phyloP scores from a whole-genome alignment of 2,888 invertebrate species.

The Drosophila neonasuta region DNA sequence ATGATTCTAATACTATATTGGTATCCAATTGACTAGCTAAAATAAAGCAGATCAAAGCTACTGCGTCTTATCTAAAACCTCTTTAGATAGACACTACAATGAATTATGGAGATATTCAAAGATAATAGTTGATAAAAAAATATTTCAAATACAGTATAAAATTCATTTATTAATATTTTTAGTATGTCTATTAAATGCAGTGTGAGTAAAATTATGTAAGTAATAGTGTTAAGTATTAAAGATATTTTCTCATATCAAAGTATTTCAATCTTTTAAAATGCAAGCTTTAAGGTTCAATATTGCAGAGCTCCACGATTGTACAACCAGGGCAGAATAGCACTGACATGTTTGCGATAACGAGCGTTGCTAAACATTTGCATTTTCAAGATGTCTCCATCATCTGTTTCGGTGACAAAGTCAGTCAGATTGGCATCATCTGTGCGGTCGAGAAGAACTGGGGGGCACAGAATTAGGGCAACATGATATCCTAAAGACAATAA shows the following conservation, averaged over 20 bases:
- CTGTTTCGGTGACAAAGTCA: conserved; percentile 49
- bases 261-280: not conserved
- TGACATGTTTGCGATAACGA: conserved; percentile 66
- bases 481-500: conserved; percentile 27
- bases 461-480: conserved; percentile 29
- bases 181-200: not conserved
- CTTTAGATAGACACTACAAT: too few relatives aligned
- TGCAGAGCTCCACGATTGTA: conserved; percentile 60
- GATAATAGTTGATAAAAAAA: too few relatives aligned
- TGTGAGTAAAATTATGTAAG: not conserved
- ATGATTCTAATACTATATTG: too few relatives aligned
- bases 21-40: too few relatives aligned
- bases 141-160: too few relatives aligned
- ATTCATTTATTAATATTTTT: not conserved
- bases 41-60: too few relatives aligned
- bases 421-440: conserved; percentile 46
- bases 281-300: not conserved
- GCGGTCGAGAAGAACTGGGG: conserved; percentile 53
- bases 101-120: too few relatives aligned
- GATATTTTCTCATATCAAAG: not conserved
- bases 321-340: conserved; percentile 69
- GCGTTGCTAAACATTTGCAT: conserved; percentile 55
- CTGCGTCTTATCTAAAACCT: too few relatives aligned
- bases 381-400: conserved; percentile 42
- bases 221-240: not conserved